These are phyloP conservation scores for Agapornis roseicollis DNA, from an alignment of 2,113 vertebrate species.

Conservation along the genomic window DNA sequence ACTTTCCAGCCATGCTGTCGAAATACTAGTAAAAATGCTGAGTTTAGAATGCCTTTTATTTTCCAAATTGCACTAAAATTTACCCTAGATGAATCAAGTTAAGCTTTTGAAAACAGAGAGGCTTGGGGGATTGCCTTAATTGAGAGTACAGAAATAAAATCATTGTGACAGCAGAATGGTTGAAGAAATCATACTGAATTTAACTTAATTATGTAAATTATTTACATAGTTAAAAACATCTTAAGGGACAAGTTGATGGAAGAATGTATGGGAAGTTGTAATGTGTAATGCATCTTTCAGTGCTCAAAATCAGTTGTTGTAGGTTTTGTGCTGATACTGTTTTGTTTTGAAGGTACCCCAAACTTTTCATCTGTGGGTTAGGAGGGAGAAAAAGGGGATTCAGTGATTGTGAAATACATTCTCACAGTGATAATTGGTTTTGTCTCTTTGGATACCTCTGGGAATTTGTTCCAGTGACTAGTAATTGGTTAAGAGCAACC, in stretches of 20 bases:
- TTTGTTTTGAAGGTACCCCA: background rate
- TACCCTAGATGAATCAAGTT: background rate
- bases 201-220: background rate
- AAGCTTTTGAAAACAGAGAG: background rate
- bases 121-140: background rate
- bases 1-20: background rate
- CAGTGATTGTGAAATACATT: background rate
- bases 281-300: background rate
- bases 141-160: background rate
- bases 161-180: background rate
- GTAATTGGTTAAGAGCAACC: background rate
- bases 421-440: background rate
- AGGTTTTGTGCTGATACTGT: background rate
- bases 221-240: background rate
- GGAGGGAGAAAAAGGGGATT: background rate
- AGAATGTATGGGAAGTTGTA: background rate
- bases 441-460: background rate
- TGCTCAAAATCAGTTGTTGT: background rate
- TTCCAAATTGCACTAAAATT: background rate
- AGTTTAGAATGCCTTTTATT: background rate
- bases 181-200: background rate
- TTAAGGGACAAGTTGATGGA: background rate
- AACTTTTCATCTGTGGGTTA: rapidly evolving
- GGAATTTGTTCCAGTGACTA: background rate
- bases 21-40: background rate